Base-by-base conservation (phyloP, 2,888 invertebrate species). In the Chrysotoxum bicinctum region DNA sequence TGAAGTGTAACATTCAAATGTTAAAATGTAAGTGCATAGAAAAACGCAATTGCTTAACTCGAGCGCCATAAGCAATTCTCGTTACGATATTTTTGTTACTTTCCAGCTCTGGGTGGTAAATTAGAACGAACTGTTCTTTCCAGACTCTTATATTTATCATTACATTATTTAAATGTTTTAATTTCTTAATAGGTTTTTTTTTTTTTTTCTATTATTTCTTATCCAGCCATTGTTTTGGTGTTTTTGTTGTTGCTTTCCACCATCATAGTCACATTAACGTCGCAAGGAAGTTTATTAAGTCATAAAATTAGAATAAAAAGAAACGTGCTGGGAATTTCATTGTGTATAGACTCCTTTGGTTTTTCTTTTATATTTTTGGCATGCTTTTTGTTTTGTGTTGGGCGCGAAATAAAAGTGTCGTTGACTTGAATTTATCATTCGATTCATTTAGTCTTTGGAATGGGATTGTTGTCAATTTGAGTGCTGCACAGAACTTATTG, bases 241-340 rank as follows among this genome's bases (percentile, higher is more conserved):
- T 62, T 62, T 52, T 68, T 23, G 14, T 12, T 26, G 8, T 26
- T 50, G 14, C 19, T 60, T 23, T 50, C n/a, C 21, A 21, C 48
- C 56, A 74, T 79, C 83, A 74, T 78, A 70, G 69, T 84, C 78
- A 78, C 83, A 83, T 83, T 84, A 79, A 84, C 40, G 48, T 21
- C 14, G 58, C 54, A 70, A 64, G 70, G 79, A 84, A 73, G 84
- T 84, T 84, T 84, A 84, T 84, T 80, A 84, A 84, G 84, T 80
- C 80, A 80, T 84, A 80, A 84, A 84, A 84, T 84, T 79, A 80
- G 80, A 84, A 84, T 84, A 68, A 80, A 72, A 75, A 60, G 45
- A 72, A 76, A 60, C 84, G 80, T 80, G 84, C 84, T 75, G 48
- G 40, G 80, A 84, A 84, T 84, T 75, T 54, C 14, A 64, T 58